Evolutionary conservation across 1,140 invertebrate genomes (phyloP).

Genomic region (Zaprionus lachaisei): DNA sequence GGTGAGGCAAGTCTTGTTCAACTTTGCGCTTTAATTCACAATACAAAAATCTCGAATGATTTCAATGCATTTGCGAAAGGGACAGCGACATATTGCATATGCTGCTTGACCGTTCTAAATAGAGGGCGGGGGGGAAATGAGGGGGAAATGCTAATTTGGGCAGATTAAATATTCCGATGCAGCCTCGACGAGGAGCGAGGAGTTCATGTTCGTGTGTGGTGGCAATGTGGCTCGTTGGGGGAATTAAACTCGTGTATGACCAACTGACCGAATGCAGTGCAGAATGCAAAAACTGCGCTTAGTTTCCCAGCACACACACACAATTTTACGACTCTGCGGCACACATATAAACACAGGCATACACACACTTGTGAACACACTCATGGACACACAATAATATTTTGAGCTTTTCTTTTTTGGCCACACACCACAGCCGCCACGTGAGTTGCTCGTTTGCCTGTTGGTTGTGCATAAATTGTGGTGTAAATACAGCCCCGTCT

Average conservation of each 20-base stretch:
- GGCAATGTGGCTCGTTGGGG: conserved; percentile 28
- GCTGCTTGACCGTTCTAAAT: not conserved
- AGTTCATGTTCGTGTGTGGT: conserved; percentile 10
- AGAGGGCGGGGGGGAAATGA: too few species aligned
- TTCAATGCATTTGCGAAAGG: not conserved
- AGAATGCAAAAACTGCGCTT: conserved; percentile 56
- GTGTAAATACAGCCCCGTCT: conserved; percentile 37
- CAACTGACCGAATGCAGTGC: conserved; percentile 15
- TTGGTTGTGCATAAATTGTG: conserved; percentile 77
- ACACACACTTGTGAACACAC: not conserved
- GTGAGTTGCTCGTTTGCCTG: conserved; percentile 69
- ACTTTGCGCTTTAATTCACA: not conserved
- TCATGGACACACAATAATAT: conserved; percentile 15
- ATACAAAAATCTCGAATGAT: not conserved
- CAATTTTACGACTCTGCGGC: conserved; percentile 38
- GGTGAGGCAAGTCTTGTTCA: not conserved
- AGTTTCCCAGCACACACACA: conserved; percentile 32
- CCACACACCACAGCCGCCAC: conserved; percentile 50
- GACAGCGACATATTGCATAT: not conserved
- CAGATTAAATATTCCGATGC: conserved; percentile 4
- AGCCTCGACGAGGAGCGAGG: not conserved
- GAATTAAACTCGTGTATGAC: conserved; percentile 38
- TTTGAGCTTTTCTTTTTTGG: conserved; percentile 41
- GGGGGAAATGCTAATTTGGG: conserved; percentile 1
- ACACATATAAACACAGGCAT: not conserved